Evolutionary conservation across 2,888 invertebrate species (phyloP).

Genomic region (Brachylomia viminalis): DNA sequence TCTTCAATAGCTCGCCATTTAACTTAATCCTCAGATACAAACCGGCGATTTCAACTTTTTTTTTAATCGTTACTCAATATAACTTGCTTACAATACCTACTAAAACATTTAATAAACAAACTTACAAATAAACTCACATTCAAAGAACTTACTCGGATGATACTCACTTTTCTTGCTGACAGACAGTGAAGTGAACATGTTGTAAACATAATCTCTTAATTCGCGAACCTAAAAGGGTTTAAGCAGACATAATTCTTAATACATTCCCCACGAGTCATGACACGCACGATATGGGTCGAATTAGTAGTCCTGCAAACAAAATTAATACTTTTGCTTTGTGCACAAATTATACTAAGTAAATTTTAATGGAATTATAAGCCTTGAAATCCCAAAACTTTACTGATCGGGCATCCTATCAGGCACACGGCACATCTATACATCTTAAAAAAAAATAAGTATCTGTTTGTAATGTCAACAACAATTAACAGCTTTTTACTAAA

Average conservation of each 20-base stretch:
- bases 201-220: constrained; percentile 15
- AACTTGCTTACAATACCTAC: not conserved
- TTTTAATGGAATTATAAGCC: constrained; percentile 31
- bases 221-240: constrained; percentile 25
- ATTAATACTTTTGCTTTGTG: constrained; percentile 6
- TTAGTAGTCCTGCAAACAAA: not conserved
- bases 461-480: too few species aligned
- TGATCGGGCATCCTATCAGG: too few species aligned
- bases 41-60: not conserved
- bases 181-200: not conserved
- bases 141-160: not conserved
- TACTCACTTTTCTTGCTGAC: not conserved
- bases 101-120: not conserved
- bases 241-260: constrained; percentile 22
- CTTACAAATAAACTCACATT: not conserved
- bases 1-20: not conserved
- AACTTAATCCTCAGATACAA: not conserved
- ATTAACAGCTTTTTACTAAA: too few species aligned
- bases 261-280: not conserved
- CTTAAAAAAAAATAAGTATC: too few species aligned
- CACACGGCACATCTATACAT: too few species aligned
- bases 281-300: constrained; percentile 2
- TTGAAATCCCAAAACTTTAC: constrained; percentile 3
- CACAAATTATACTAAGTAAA: constrained; percentile 1
- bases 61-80: not conserved